Evolutionary conservation across 1,140 invertebrate genomes (phyloP), one percentile per base, ranked within the genome.

Genomic region (Sipha flava): DNA sequence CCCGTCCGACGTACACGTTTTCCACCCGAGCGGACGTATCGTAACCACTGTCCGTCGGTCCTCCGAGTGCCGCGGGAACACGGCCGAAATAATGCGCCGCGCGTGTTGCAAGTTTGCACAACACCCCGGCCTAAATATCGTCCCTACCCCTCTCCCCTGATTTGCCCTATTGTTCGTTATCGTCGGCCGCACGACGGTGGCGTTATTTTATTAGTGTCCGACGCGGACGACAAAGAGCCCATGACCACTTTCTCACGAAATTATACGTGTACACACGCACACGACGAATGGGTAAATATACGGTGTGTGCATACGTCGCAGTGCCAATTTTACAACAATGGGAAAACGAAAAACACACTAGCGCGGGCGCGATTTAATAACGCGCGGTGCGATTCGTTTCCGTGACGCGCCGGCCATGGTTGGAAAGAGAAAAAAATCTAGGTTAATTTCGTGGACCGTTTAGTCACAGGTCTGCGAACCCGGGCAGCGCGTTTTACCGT

Each of bases 201-300:
- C n/a, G n/a, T n/a, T n/a, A n/a, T n/a, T n/a, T 66, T 40, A 66
- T 66, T 37, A 40, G 6, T 31, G 14, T 40, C 31, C 34, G 43
- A 66, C 40, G 7, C 18, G 23, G 21, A 37, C 40, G 64, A 68
- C 40, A 70, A 21, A 47, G 47, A 70, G 16, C 40, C 40, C 64
- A 45, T 68, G 66, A 45, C 40, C 66, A 47, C 66, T 70, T 70
- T 70, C 66, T 47, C 66, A 70, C 66, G 66, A 70, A 70, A 70
- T 70, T 29, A 29, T 7, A 16, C 3, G 3, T 40, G 4, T 6
- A 9, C 14, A 12, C 23, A 26, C 9, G n/a, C 1, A 37, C 3
- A 37, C 1, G 29, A 59, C 26, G n/a, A 29, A 18, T 49, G 21
- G 18, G n/a, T 66, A 40, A 23, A 40, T 29, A 29, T 26, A 59